Conservation (phyloP, 2,113 vertebrate genomes). For the Scomber japonicus region DNA sequence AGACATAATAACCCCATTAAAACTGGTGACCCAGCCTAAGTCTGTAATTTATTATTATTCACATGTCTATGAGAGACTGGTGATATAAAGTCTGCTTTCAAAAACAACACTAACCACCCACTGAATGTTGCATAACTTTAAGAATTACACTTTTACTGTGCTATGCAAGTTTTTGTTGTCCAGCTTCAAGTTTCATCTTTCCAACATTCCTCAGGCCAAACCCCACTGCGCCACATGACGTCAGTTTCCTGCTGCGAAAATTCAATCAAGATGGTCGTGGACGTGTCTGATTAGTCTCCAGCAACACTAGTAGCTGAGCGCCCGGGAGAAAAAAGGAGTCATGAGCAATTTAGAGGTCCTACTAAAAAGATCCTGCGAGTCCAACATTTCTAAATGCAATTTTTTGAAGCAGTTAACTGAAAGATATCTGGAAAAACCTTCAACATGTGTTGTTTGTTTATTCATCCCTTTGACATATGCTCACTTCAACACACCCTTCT, state of each 20-base stretch:
- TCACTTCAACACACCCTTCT: neutral
- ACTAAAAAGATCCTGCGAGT: neutral
- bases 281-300: slow-evolving; percentile 43
- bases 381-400: neutral
- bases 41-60: neutral
- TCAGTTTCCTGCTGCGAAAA: slow-evolving; percentile 71
- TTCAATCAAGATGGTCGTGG: slow-evolving; percentile 68
- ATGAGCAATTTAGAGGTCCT: neutral
- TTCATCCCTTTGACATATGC: neutral
- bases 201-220: slow-evolving; percentile 65
- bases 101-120: no score
- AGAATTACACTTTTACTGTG: neutral
- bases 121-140: neutral
- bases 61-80: neutral
- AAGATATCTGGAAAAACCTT: neutral
- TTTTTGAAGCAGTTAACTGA: neutral
- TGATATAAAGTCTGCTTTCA: neutral
- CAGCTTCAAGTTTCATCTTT: slow-evolving; percentile 34
- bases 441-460: neutral
- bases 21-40: neutral
- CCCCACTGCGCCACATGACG: slow-evolving; percentile 66
- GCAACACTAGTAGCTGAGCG: slow-evolving; percentile 11
- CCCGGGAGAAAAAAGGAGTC: neutral
- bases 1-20: neutral
- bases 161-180: neutral